Evolutionary conservation across 2,797 vertebrate genomes (phyloP).

Genomic region (Rhinella marina): DNA sequence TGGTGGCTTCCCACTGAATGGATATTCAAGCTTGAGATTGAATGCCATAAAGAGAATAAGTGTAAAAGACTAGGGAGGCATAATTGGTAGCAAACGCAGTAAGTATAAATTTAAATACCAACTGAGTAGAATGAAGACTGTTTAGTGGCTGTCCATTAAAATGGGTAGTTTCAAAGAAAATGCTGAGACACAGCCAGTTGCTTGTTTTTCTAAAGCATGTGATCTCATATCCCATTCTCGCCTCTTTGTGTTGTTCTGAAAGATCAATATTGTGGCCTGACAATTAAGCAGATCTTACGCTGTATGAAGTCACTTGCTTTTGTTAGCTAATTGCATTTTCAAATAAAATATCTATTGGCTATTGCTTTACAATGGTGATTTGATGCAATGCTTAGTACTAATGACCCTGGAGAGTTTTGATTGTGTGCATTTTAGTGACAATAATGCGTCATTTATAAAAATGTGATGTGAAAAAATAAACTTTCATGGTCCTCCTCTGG

Average conservation of each 20-base stretch:
- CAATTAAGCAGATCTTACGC: conserved; percentile 51
- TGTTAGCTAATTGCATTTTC: conserved; percentile 55
- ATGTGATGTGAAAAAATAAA: background rate
- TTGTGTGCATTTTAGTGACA: conserved; percentile 23
- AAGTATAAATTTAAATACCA: conserved; percentile 61
- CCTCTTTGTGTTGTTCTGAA: conserved; percentile 49
- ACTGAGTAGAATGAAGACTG: conserved; percentile 53
- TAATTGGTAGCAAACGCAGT: conserved; percentile 58
- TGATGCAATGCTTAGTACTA: conserved; percentile 26
- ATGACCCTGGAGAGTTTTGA: conserved; percentile 34
- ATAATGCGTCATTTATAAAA: conserved; percentile 20
- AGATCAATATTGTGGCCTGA: conserved; percentile 54
- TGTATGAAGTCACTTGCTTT: conserved; percentile 55
- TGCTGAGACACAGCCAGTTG: conserved; percentile 48
- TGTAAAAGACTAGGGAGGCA: conserved; percentile 53
- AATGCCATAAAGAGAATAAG: conserved; percentile 58
- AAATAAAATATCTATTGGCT: conserved; percentile 55
- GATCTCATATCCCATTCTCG: conserved; percentile 39
- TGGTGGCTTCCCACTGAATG: conserved; percentile 61
- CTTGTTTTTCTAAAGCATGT: conserved; percentile 29
- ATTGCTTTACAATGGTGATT: conserved; percentile 40
- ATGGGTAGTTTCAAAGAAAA: conserved; percentile 54
- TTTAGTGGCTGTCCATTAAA: conserved; percentile 57
- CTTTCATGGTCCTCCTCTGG: background rate
- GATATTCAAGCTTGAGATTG: conserved; percentile 59